phyloP scores from a whole-genome alignment of 2,113 vertebrate genomes.

The Vicugna pacos region DNA sequence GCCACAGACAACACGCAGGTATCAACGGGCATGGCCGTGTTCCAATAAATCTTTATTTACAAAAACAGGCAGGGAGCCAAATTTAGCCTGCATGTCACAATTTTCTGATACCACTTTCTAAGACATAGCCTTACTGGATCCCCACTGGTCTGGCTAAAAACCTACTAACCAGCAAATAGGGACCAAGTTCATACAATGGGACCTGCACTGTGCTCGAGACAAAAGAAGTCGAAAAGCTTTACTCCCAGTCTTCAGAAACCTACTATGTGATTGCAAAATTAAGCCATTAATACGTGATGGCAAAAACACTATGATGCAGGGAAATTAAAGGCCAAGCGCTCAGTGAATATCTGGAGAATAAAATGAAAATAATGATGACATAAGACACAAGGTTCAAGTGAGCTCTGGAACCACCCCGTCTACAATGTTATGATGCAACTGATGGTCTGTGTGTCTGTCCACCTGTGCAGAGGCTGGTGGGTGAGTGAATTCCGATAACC shows the following conservation, averaged over 20 bases:
- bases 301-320: background rate
- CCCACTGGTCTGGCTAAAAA: background rate
- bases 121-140: background rate
- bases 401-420: background rate
- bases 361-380: background rate
- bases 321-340: background rate
- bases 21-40: background rate
- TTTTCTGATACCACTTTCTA: background rate
- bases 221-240: background rate
- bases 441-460: no score
- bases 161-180: background rate
- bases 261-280: background rate
- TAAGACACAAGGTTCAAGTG: background rate
- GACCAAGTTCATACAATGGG: background rate
- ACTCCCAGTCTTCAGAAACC: background rate
- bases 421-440: no score
- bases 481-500: background rate
- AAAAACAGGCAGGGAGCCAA: background rate
- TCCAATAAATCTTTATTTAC: constrained; percentile 28
- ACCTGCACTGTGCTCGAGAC: background rate
- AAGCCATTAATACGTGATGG: background rate
- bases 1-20: background rate
- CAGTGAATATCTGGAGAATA: background rate
- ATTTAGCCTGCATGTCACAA: background rate
- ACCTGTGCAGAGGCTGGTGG: background rate